These are phyloP conservation scores for Stramonita haemastoma DNA, from an alignment of 2,888 invertebrate genomes.

Conservation along the genomic window DNA sequence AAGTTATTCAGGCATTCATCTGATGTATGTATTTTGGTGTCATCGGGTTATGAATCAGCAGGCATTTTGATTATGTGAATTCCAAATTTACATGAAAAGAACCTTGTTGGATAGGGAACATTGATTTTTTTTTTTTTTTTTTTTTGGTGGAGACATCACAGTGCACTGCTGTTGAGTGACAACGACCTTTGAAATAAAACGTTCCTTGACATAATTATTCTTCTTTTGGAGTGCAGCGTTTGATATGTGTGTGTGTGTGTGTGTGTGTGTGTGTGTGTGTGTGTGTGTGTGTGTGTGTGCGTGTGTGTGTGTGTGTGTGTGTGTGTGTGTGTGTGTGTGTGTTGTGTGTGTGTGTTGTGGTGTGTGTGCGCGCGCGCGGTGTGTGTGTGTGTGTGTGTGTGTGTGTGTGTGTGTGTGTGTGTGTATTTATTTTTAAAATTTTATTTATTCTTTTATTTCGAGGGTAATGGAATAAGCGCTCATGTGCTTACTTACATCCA, in stretches of 20 bases:
- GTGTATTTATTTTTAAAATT: not conserved
- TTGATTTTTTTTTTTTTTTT: too few species aligned
- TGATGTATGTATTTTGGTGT: not conserved
- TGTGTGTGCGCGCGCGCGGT: too few species aligned
- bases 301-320: not conserved
- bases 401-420: not conserved
- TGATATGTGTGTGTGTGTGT: not conserved
- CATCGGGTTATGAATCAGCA: not conserved
- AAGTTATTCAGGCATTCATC: too few species aligned
- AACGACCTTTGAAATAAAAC: not conserved
- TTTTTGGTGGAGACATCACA: not conserved
- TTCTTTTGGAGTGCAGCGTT: not conserved
- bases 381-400: too few species aligned
- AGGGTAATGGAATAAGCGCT: too few species aligned
- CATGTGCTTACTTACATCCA: too few species aligned
- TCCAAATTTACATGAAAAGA: not conserved
- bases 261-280: not conserved
- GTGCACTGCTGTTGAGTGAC: conserved; percentile 5
- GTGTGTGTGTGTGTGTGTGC: not conserved
- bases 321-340: too few species aligned
- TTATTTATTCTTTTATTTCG: too few species aligned
- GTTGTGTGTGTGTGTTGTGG: not conserved
- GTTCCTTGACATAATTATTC: not conserved
- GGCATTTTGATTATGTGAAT: not conserved
- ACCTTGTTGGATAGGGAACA: not conserved